Base-by-base conservation (phyloP, 2,113 vertebrate genomes). In the Ictidomys tridecemlineatus region DNA sequence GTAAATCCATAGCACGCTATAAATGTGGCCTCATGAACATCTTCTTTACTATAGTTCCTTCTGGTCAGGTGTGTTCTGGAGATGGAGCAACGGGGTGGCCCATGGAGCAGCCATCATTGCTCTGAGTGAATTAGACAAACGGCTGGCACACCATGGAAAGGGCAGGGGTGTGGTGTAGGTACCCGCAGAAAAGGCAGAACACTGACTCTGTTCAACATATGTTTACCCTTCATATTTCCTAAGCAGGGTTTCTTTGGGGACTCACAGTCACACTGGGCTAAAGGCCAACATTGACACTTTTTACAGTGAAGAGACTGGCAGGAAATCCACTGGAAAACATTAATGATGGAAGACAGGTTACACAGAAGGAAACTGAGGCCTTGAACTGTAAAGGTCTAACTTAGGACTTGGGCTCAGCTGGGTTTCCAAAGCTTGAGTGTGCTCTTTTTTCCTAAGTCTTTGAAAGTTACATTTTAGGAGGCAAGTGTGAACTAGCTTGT, bases 321-420 rank as follows among this genome's bases (percentile, higher is more conserved):
- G 92, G 77, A n/a, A 93, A 83, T 53, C 39, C 87, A 45, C 42
- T 20, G 63, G 70, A 69, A 84, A 95, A 37, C 39, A 78, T 17
- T 10, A 39, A 14, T 2, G 4, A 53, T 22, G 5, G 9, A 10
- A 89, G 63, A n/a, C 32, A 32, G 72, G 32, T 34, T 76, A 70
- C 8, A 5, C 61, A 90, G 48, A 85, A 85, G 58, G 89, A 95
- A 87, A 96, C 88, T 56, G 80, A 95, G 88, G 80, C 73, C 51
- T 51, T 2, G 28, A 78, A n/a, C 51, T 45, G 74, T 28, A 77
- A 58, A n/a, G 20, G 32, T 42, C 80, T 72, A 63, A 76, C 0
- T 0, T 45, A 12, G 69, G 32, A n/a, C 63, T 39, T 28, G n/a
- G 32, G 73, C 56, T 94, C 39, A 53, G 90, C 24, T 73, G 5